A percentile compares a stretch with the other conserved stretches of the same genome.
These are phyloP conservation scores for Nanorana parkeri DNA, from an alignment of 2,113 vertebrate genomes.

Conservation along the genomic window DNA sequence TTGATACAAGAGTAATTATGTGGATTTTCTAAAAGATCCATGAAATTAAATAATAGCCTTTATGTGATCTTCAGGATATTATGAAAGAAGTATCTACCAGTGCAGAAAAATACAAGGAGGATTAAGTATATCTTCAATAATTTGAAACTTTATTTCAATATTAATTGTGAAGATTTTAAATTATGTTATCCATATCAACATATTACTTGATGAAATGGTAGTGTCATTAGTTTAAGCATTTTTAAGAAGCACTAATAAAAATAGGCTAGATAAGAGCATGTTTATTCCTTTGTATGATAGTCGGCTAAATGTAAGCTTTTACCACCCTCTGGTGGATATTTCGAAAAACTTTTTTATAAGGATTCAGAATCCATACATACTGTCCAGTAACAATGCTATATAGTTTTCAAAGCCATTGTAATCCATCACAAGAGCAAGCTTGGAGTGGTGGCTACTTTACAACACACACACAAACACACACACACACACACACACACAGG, in stretches of 20 bases:
- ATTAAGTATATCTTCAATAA: neutral
- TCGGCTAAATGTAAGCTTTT: neutral
- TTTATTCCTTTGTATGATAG: neutral
- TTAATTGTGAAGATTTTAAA: neutral
- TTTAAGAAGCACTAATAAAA: neutral
- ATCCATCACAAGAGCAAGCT: too few relatives aligned
- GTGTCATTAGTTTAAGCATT: neutral
- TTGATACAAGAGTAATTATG: constrained; percentile 20
- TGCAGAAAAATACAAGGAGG: neutral
- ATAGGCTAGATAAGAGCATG: neutral
- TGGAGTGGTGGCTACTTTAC: too few relatives aligned
- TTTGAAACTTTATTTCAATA: neutral
- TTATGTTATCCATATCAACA: constrained; percentile 1
- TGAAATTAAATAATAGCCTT: constrained; percentile 36
- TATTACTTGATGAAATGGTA: neutral
- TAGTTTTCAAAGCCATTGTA: too few relatives aligned
- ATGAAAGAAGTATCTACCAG: constrained; percentile 1
- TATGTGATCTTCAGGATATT: constrained; percentile 8
- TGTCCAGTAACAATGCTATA: too few relatives aligned
- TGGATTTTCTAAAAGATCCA: constrained; percentile 29
- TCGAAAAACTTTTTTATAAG: neutral
- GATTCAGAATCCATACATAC: too few relatives aligned
- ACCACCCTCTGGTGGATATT: constrained; percentile 24
- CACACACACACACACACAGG: too few relatives aligned
- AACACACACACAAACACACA: too few relatives aligned